Evolutionary conservation across 1,140 invertebrate species (phyloP), one percentile per base, ranked within the genome.

Genomic region (Onthophagus taurus): DNA sequence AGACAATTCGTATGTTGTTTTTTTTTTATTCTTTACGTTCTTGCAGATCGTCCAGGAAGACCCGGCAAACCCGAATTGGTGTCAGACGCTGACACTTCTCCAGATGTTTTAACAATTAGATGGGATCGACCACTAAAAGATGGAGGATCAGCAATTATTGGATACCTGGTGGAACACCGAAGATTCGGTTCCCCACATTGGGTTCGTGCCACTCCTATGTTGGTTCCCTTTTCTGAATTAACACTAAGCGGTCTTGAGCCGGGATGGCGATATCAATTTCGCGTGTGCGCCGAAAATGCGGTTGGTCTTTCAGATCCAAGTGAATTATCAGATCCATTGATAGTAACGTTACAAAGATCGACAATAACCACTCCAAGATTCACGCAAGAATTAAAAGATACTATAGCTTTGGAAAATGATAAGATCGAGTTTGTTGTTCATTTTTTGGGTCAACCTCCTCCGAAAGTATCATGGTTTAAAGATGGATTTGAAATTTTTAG

Each of bases 391-490:
- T 66, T 87, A 11, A 60, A 70, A 38, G 81, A 88, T 51, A 72
- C 73, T 0, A 68, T 72, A 1, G 77, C 75, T 2, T 67, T 85
- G 5, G 85, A 88, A 67, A 85, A 88, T 52, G 83, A 88, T 50
- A 80, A 85, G 72, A 78, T 82, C 3, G 84, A 89, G 58, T 88
- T 92, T 54, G 76, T 76, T 24, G 89, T 90, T 1, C 74, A 81
- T 47, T 85, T 91, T 45, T 69, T 76, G 8, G 93, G 92, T 1
- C 76, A 78, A 19, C 93, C 94, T 0, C 63, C 74, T 4, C 91
- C 94, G 2, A 83, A 83, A 52, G 77, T 97, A 16, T 79, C 80
- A n/a, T 98, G 93, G 93, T 95, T 83, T 64, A 90, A 90, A 63
- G 85, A 91, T 61, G 84, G 82, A 21, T 84, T 84, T 51, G 85